Conservation (phyloP, 1,140 invertebrate species). For the Drosophila santomea region DNA sequence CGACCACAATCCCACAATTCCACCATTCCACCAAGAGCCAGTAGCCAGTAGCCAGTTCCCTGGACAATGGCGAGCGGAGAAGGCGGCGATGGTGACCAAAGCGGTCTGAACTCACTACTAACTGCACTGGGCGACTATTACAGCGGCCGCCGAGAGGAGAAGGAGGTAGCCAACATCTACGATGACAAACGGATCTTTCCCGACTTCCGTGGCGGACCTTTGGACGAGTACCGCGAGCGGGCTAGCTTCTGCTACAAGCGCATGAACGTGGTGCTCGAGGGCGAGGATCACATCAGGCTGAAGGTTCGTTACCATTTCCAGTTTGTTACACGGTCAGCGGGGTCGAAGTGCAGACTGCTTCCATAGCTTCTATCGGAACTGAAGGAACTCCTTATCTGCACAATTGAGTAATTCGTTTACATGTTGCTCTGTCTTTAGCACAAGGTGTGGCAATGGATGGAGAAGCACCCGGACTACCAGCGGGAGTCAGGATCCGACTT, state of each 20-base stretch:
- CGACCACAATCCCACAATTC: too few relatives aligned
- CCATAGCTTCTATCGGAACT: constrained; percentile 23
- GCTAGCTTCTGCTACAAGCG: constrained; percentile 94
- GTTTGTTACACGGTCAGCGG: not conserved
- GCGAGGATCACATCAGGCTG: constrained; percentile 86
- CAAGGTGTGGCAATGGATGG: constrained; percentile 91
- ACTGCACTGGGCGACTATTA: constrained; percentile 42
- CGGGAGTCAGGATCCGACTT: constrained; percentile 85
- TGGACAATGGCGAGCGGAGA: constrained; percentile 28
- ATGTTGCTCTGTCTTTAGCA: constrained; percentile 86
- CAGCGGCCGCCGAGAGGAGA: constrained; percentile 29
- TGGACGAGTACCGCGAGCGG: constrained; percentile 90
- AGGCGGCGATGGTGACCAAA: constrained; percentile 8
- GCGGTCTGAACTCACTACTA: constrained; percentile 15
- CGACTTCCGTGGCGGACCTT: constrained; percentile 89
- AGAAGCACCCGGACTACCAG: constrained; percentile 91
- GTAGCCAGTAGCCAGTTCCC: not conserved
- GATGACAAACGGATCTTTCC: constrained; percentile 85
- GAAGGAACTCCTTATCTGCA: constrained; percentile 12
- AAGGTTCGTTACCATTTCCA: constrained; percentile 85
- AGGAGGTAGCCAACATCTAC: constrained; percentile 52
- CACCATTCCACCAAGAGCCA: not conserved
- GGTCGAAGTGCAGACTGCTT: constrained; percentile 49
- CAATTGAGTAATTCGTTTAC: constrained; percentile 27
- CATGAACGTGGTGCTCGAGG: constrained; percentile 91